Base-by-base conservation (phyloP, 2,888 invertebrate genomes). In the Stenodera caucasica region DNA sequence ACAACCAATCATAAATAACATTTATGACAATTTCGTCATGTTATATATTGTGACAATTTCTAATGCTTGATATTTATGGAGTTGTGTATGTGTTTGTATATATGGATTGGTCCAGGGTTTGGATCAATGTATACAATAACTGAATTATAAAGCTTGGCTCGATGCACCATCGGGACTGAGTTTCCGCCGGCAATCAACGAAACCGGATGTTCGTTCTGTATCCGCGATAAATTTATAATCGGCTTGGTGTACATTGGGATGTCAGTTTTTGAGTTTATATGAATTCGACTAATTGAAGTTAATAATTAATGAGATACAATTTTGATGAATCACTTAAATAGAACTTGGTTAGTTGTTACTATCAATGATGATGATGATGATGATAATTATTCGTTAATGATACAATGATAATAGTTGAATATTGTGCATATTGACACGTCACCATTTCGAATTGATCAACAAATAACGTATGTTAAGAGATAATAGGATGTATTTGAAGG, bases 181-280 rank as follows among this genome's bases (percentile, higher is more conserved):
- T 71, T 71, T 73, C 73, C 73, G 72, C 64, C 70, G 71, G 74
- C 73, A 75, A 75, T 75, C 75, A 74, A 71, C 71, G 68, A 73
- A 72, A 72, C 74, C 75, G 75, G 75, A 75, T 68, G 72, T 72
- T 69, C 67, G 71, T 61, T 72, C 70, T 67, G 71, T 68, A 66
- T 72, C 70, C 72, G 71, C 73, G 70, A 74, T 75, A 75, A 75
- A 75, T 75, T 75, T 71, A 72, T 75, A 74, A 74, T 75, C 72
- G 72, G 68, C 63, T 61, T 58, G 37, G 52, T 53, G 18, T 18
- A 9, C 21, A n/a, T n/a, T 45, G 11, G 18, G 7, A 12, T 21
- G 11, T 21, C 18, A 49, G 55, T 55, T 55, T 23, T n/a, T 26
- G 55, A 7, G 9, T 40, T 14, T n/a, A 32, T 32, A 21, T 45